Evolutionary conservation across 2,888 invertebrate genomes (phyloP), one percentile per base, ranked within the genome.

Genomic region (Gandaritis pyraliata): DNA sequence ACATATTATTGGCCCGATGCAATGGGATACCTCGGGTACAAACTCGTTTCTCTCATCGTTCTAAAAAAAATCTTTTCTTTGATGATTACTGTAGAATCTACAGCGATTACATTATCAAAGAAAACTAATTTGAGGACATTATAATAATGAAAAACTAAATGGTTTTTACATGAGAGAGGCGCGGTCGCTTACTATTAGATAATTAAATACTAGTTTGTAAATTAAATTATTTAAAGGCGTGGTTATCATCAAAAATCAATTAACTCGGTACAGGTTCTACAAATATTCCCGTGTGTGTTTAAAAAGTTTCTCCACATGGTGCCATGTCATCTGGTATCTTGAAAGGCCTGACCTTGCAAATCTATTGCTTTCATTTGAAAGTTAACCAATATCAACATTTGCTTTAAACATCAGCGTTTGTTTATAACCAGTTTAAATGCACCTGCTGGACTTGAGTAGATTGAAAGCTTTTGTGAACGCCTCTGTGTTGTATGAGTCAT

Each of bases 181-280:
- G 51, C 52, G 66, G 64, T 51, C 30, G 13, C 53, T 50, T 48
- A 46, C 49, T 62, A 61, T 62, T 58, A 60, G 45, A 56, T 63
- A 58, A 58, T 57, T 61, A 56, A 63, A 63, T 66, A 62, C 41
- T 60, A 65, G 60, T 33, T 18, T 13, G 49, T 58, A 56, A 65
- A 65, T 69, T 58, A 43, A 66, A 63, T 53, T 48, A 62, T 66
- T 54, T 55, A 51, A 61, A 57, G 64, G 68, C 62, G 60, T 47
- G 66, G 68, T 46, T 69, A 67, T 64, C 30, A 36, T 66, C 67
- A 62, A 68, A 73, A 75, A 74, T 75, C 66, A 75, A 80, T 80
- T 77, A 76, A 73, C 64, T 47, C 64, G 68, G 73, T 71, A 71
- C 60, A 60, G 62, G 66, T 70, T 75, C 71, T 69, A 60, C 50